Evolutionary conservation across 1,140 invertebrate species (phyloP).

Genomic region (Zaprionus kolodkinae): DNA sequence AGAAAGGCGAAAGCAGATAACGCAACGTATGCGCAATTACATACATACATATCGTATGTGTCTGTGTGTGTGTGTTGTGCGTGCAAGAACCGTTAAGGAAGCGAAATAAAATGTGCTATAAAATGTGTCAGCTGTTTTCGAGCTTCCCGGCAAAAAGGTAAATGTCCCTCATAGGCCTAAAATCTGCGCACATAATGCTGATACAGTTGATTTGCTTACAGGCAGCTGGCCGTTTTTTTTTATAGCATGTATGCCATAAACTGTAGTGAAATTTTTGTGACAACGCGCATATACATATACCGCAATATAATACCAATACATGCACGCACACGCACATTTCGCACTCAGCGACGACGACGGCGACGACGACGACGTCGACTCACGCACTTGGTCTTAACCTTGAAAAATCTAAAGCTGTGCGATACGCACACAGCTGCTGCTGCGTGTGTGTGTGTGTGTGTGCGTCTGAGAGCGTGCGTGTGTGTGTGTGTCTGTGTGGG

Average conservation of each 20-base stretch:
- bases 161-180: conserved; percentile 24
- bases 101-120: conserved; percentile 40
- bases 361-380: conserved; percentile 3
- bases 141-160: conserved; percentile 12
- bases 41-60: conserved; percentile 38
- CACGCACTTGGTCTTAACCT: conserved; percentile 80
- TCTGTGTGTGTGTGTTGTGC: not conserved
- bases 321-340: conserved; percentile 14
- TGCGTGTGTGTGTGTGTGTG: conserved; percentile 26
- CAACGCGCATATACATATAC: not conserved
- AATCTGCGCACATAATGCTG: conserved; percentile 54
- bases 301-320: conserved; percentile 22
- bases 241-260: conserved; percentile 48
- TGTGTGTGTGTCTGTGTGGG: conserved; percentile 34
- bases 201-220: conserved; percentile 9
- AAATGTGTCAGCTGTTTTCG: conserved; percentile 68
- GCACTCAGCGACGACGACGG: conserved; percentile 20
- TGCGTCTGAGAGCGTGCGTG: not conserved
- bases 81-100: not conserved
- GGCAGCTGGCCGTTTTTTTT: too few relatives aligned
- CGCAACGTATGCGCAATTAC: conserved; percentile 44
- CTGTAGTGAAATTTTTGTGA: conserved; percentile 13
- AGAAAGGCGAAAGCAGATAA: conserved; percentile 33
- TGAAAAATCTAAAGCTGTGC: conserved; percentile 64
- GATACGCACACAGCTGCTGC: conserved; percentile 11